phyloP scores from a whole-genome alignment of 1,140 invertebrate genomes.

The Marisa cornuarietis region DNA sequence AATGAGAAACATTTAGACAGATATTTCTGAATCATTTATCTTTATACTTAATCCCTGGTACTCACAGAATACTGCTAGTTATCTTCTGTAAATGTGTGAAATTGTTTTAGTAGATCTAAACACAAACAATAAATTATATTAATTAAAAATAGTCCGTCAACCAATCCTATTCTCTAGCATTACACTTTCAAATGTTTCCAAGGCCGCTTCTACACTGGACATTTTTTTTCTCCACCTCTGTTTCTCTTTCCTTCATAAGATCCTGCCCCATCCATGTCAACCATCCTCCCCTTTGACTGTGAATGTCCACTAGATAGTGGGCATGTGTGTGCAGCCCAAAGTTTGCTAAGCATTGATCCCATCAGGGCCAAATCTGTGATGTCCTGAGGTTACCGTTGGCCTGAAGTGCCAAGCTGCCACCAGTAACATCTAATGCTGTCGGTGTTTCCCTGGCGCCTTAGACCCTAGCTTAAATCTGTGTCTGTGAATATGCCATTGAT shows the following conservation, averaged over 20 bases:
- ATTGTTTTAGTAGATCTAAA: no score
- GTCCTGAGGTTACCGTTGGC: neutral
- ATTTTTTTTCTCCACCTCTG: neutral
- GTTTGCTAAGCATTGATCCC: conserved; percentile 19
- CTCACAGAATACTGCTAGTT: no score
- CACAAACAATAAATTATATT: no score
- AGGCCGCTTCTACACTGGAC: no score
- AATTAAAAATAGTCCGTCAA: no score
- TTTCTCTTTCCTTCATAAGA: neutral
- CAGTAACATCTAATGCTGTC: neutral
- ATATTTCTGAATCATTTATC: no score
- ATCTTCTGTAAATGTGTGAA: no score
- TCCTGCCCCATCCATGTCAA: neutral
- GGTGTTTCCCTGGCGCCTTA: neutral
- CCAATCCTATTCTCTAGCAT: no score
- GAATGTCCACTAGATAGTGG: conserved; percentile 3
- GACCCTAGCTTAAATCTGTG: neutral
- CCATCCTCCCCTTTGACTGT: conserved; percentile 13
- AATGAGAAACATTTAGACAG: no score
- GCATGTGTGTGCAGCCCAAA: conserved; percentile 7
- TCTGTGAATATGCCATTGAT: conserved; percentile 9
- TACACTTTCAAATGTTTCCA: no score
- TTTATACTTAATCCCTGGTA: no score
- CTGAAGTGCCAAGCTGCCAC: conserved; percentile 3
- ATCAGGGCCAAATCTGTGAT: neutral